Percentiles rank a stretch among this genome's conserved stretches.
These are phyloP conservation scores for Harpagoxenus sublaevis DNA, from an alignment of 2,888 invertebrate species.

Conservation along the genomic window DNA sequence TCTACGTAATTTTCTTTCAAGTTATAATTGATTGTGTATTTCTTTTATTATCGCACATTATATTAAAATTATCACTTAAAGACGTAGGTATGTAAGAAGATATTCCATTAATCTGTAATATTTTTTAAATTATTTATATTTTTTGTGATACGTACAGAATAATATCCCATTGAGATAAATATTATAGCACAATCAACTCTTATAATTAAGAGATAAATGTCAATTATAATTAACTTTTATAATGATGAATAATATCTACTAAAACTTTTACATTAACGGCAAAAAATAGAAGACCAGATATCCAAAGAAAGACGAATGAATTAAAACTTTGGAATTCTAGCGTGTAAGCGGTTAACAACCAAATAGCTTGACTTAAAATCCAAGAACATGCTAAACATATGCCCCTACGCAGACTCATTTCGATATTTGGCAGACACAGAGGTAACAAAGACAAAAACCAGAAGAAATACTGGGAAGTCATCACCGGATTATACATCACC, in stretches of 20 bases:
- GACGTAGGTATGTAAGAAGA: neutral
- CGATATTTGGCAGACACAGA: conserved; percentile 91
- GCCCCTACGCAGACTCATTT: conserved; percentile 87
- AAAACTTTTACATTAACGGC: conserved; percentile 92
- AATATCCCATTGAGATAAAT: neutral
- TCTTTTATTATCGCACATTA: neutral
- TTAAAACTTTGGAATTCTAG: conserved; percentile 96
- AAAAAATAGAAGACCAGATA: conserved; percentile 94
- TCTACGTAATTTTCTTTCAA: neutral
- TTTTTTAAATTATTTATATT: neutral
- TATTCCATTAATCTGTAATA: neutral
- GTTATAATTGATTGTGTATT: neutral
- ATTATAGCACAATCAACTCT: conserved; percentile 29
- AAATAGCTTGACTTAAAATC: conserved; percentile 92
- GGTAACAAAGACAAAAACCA: conserved; percentile 98
- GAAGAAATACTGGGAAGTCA: conserved; percentile 98
- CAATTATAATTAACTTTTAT: conserved; percentile 51
- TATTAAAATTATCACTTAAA: neutral
- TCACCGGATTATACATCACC: conserved; percentile 97
- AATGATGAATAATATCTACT: conserved; percentile 87
- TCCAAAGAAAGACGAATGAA: conserved; percentile 94
- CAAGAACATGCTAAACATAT: conserved; percentile 88
- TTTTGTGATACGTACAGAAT: neutral
- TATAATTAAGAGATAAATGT: conserved; percentile 58
- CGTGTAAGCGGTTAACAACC: conserved; percentile 96